These are phyloP conservation scores for Iselma pallidipennis DNA, from an alignment of 2,888 invertebrate species.

Conservation along the genomic window DNA sequence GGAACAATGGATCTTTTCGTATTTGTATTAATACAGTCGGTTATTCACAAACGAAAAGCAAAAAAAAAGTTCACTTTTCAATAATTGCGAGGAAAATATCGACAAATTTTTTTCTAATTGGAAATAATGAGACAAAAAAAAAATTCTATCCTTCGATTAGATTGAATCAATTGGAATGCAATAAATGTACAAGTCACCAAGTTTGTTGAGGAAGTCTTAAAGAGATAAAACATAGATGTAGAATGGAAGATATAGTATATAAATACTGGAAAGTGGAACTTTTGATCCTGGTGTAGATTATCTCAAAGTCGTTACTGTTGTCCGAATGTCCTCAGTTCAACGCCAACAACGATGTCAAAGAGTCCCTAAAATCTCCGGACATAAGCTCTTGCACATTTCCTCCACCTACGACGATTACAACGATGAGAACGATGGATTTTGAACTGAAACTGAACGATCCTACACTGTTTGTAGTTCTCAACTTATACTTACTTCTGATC, in stretches of 20 bases:
- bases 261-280: conserved; percentile 8
- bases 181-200: neutral
- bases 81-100: neutral
- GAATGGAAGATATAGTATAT: neutral
- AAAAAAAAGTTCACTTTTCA: neutral
- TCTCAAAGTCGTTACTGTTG: conserved; percentile 29
- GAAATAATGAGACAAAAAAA: too few species aligned
- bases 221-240: conserved; percentile 13
- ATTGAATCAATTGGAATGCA: neutral
- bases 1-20: conserved; percentile 17
- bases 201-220: conserved; percentile 17
- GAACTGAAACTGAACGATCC: conserved; percentile 26
- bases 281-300: conserved; percentile 35
- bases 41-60: neutral
- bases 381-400: conserved; percentile 19
- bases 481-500: conserved; percentile 29
- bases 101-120: too few species aligned
- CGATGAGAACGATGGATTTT: neutral
- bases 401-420: too few species aligned
- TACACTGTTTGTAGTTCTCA: conserved; percentile 33
- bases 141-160: neutral
- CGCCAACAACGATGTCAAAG: conserved; percentile 25
- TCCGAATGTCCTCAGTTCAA: conserved; percentile 27
- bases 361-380: conserved; percentile 20
- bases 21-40: neutral